Evolutionary conservation across 2,888 invertebrate genomes (phyloP), one percentile per base, ranked within the genome.

Genomic region (Microctonus brassicae): DNA sequence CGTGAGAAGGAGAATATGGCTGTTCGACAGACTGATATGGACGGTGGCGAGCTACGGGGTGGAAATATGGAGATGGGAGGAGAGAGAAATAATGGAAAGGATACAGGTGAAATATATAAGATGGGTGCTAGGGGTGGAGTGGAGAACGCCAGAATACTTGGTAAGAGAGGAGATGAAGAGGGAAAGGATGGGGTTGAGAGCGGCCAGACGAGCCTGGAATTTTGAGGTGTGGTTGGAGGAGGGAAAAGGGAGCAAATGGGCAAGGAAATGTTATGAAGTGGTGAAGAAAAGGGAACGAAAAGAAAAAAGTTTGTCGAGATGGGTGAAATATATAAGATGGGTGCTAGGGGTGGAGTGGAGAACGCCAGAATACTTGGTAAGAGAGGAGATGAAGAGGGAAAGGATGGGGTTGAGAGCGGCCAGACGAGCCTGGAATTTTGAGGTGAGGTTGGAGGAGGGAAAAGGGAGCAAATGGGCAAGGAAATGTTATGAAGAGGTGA

Each of bases 1-100:
- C n/a, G n/a, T n/a, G n/a, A 29, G 55, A 17, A 67, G 57, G 36
- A 57, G 39, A 24, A n/a, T 57, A 17, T 57, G 36, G 58, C 13
- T 67, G 17, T 67, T 29, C 33, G 34, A 29, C 17, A 34, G 29
- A n/a, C 7, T 60, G 34, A 17, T 29, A n/a, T 9, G 60, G 13
- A n/a, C 13, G 33, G 34, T 9, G 34, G 17, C 7, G 29, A 33
- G 33, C 6, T 29, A 29, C n/a, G 60, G 60, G 13, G 29, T 33
- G n/a, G n/a, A n/a, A n/a, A n/a, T n/a, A n/a, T n/a, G n/a, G n/a
- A n/a, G n/a, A n/a, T n/a, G n/a, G n/a, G n/a, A n/a, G n/a, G n/a
- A n/a, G n/a, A n/a, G n/a, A n/a, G n/a, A n/a, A n/a, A n/a, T n/a
- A n/a, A n/a, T n/a, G n/a, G n/a, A n/a, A n/a, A n/a, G n/a, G n/a